These are phyloP conservation scores for Amphipyra tragopoginis DNA, from an alignment of 2,888 invertebrate genomes.

Conservation along the genomic window DNA sequence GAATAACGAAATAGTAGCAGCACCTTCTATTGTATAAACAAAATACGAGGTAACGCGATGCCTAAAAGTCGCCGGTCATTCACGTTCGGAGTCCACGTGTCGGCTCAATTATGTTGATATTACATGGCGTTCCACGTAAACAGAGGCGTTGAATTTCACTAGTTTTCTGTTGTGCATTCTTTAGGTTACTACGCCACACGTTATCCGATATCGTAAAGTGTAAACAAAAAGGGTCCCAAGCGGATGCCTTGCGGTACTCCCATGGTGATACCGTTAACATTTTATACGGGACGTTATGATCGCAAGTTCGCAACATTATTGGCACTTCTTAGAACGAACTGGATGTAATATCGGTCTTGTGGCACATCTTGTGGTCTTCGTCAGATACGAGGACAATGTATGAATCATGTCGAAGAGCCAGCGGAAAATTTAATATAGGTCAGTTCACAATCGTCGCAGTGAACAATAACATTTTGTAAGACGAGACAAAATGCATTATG, in stretches of 20 bases:
- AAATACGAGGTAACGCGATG: slow-evolving; percentile 37
- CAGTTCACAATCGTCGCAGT: slow-evolving; percentile 42
- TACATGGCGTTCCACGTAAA: slow-evolving; percentile 63
- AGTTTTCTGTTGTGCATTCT: slow-evolving; percentile 63
- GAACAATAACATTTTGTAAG: slow-evolving; percentile 44
- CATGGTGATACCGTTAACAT: slow-evolving; percentile 57
- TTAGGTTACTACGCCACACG: slow-evolving; percentile 50
- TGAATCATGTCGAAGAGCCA: slow-evolving; percentile 55
- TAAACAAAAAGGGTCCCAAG: slow-evolving; percentile 73
- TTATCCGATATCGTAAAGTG: slow-evolving; percentile 48
- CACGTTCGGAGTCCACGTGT: slow-evolving; percentile 69
- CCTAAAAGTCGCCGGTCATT: slow-evolving; percentile 52
- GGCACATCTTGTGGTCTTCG: slow-evolving; percentile 4
- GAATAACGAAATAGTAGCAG: slow-evolving; percentile 42
- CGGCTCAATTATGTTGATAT: slow-evolving; percentile 52
- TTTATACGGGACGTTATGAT: slow-evolving; percentile 51
- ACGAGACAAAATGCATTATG: slow-evolving; percentile 38
- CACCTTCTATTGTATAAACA: slow-evolving; percentile 50
- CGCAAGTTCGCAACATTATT: slow-evolving; percentile 45
- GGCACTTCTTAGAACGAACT: slow-evolving; percentile 51
- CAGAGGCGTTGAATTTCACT: slow-evolving; percentile 71
- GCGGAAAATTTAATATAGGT: slow-evolving; percentile 63
- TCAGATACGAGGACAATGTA: slow-evolving; percentile 45
- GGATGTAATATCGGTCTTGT: slow-evolving; percentile 35
- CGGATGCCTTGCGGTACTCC: slow-evolving; percentile 76